A percentile compares a stretch with the other conserved stretches of the same genome.
phyloP scores from a whole-genome alignment of 2,113 vertebrate genomes.

The Amblyornis subalaris region DNA sequence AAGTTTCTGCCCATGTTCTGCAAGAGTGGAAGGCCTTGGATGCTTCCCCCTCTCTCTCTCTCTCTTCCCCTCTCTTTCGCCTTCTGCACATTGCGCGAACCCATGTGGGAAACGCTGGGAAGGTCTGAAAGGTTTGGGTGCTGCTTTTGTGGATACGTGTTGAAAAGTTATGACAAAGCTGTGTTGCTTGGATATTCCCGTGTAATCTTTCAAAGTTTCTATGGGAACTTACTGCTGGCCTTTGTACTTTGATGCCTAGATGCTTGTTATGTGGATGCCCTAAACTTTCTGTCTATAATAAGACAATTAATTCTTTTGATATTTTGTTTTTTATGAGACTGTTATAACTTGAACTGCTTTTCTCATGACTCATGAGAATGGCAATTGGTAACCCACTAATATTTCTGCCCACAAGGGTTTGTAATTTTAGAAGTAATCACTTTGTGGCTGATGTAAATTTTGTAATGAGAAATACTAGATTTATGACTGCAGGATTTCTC shows the following conservation, averaged over 20 bases:
- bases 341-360: conserved; percentile 27
- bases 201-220: neutral
- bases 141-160: neutral
- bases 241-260: neutral
- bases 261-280: neutral
- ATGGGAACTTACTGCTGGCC: neutral
- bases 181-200: neutral
- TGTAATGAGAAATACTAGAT: conserved; percentile 64
- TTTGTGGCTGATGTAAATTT: conserved; percentile 48
- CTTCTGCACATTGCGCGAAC: neutral
- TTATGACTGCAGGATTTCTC: conserved; percentile 55
- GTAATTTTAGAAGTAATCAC: conserved; percentile 47
- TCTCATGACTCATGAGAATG: conserved; percentile 29
- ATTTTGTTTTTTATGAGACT: conserved; percentile 14
- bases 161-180: neutral
- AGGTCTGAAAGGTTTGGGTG: neutral
- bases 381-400: conserved; percentile 45
- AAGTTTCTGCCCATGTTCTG: fast-evolving
- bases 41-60: neutral
- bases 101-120: fast-evolving
- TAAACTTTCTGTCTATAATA: conserved; percentile 10
- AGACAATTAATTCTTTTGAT: neutral
- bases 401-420: conserved; percentile 37
- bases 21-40: neutral
- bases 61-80: too few species aligned